A percentile compares a stretch with the other conserved stretches of the same genome.
Evolutionary conservation across 2,113 vertebrate species (phyloP).

Genomic region (Aramus guarauna): DNA sequence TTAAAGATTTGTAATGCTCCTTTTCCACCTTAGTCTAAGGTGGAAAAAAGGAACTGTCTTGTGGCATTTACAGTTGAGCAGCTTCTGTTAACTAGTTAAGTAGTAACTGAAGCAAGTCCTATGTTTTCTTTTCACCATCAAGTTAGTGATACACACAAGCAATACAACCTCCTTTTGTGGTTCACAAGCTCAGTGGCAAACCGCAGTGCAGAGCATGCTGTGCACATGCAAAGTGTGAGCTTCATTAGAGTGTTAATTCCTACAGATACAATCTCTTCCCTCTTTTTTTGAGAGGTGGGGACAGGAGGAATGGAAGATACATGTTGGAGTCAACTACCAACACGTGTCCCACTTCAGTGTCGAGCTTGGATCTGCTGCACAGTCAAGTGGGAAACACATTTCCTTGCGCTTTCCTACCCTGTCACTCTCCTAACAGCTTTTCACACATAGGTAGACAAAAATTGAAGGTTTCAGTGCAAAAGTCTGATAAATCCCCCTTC

Average conservation of each 20-base stretch:
- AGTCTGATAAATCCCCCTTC: not conserved
- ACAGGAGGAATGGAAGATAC: not conserved
- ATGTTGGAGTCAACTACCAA: not conserved
- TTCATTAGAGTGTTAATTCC: not conserved
- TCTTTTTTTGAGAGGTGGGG: not conserved
- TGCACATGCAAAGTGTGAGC: slow-evolving; percentile 46
- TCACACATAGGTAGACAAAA: not conserved
- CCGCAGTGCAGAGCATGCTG: slow-evolving; percentile 39
- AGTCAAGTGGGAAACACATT: not conserved
- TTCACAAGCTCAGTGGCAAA: not conserved
- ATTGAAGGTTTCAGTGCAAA: not conserved
- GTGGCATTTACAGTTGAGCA: not conserved
- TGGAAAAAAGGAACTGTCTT: not conserved
- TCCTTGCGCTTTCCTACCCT: not conserved
- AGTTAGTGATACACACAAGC: not conserved
- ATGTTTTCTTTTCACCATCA: not conserved
- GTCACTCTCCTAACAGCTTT: not conserved
- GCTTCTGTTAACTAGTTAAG: not conserved
- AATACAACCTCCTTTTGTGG: not conserved
- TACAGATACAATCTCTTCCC: not conserved
- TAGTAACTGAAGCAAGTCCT: not conserved
- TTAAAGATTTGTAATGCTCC: not conserved
- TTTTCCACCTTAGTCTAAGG: not conserved
- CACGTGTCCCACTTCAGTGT: not conserved
- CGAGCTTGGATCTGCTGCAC: not conserved